A percentile compares a stretch with the other conserved stretches of the same genome.
Conservation (phyloP, 2,113 vertebrate genomes). For the Glaucidium brasilianum region DNA sequence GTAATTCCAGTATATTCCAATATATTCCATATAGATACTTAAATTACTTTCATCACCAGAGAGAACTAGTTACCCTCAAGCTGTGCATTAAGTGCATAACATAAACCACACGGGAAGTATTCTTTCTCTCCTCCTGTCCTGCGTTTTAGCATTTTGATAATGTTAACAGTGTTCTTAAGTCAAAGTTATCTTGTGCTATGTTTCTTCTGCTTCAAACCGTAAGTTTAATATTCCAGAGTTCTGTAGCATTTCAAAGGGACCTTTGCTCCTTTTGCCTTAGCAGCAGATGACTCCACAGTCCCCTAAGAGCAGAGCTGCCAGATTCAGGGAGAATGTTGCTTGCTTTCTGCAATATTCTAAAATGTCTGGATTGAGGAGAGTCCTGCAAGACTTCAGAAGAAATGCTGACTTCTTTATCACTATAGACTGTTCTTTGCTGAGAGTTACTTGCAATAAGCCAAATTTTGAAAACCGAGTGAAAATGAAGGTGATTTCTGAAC, state of each 20-base stretch:
- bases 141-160: neutral
- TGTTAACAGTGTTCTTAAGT: neutral
- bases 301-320: neutral
- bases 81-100: neutral
- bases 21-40: neutral
- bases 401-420: neutral
- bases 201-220: neutral
- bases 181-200: neutral
- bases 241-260: neutral
- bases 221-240: neutral
- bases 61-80: neutral
- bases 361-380: neutral
- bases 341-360: neutral
- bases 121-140: neutral
- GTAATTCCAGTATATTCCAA: neutral
- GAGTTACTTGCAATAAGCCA: neutral
- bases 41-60: neutral
- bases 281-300: neutral
- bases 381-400: neutral
- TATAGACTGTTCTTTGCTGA: neutral
- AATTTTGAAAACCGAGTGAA: neutral
- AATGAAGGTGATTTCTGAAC: neutral
- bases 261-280: neutral
- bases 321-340: neutral
- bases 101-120: neutral